Percentiles rank a stretch among this genome's conserved stretches.
These are phyloP conservation scores for Paramisgurnus dabryanus DNA, from an alignment of 2,113 vertebrate genomes.

Conservation along the genomic window DNA sequence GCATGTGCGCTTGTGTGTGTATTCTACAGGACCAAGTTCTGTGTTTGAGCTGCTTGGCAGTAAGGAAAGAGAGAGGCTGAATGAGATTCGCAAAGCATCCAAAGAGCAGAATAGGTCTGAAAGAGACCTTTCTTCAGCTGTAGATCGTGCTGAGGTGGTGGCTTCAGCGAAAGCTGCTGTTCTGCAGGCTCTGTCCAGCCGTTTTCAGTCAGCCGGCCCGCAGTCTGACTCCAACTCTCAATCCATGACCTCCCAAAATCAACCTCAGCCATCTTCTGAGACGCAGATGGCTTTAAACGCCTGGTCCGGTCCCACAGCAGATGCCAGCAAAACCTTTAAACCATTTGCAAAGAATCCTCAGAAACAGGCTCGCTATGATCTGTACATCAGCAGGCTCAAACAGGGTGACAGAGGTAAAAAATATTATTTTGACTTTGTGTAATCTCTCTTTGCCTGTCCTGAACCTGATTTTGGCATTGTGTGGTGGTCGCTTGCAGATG, in stretches of 20 bases:
- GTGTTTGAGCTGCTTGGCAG: conserved; percentile 87
- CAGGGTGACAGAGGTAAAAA: conserved; percentile 81
- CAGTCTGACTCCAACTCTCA: neutral
- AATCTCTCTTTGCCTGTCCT: neutral
- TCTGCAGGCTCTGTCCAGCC: conserved; percentile 60
- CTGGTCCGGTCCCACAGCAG: conserved; percentile 53
- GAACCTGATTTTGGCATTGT: neutral
- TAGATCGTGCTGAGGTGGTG: conserved; percentile 54
- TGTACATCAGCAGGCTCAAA: conserved; percentile 78
- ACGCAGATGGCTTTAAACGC: conserved; percentile 48
- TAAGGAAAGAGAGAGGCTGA: conserved; percentile 84
- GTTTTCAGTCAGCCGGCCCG: conserved; percentile 53
- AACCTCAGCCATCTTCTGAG: neutral
- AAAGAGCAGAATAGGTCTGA: neutral
- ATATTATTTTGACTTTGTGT: neutral
- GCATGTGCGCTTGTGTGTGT: neutral
- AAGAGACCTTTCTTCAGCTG: conserved; percentile 39
- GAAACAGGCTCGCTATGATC: conserved; percentile 91
- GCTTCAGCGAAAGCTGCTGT: conserved; percentile 57
- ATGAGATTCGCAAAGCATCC: conserved; percentile 71
- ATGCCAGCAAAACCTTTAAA: conserved; percentile 72
- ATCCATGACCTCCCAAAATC: neutral
- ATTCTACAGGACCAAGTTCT: conserved; percentile 81
- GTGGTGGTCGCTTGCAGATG: conserved; percentile 62
- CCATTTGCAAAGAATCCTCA: conserved; percentile 86